These are phyloP conservation scores for Tangara arthus DNA, from an alignment of 2,797 vertebrate species.

Conservation along the genomic window DNA sequence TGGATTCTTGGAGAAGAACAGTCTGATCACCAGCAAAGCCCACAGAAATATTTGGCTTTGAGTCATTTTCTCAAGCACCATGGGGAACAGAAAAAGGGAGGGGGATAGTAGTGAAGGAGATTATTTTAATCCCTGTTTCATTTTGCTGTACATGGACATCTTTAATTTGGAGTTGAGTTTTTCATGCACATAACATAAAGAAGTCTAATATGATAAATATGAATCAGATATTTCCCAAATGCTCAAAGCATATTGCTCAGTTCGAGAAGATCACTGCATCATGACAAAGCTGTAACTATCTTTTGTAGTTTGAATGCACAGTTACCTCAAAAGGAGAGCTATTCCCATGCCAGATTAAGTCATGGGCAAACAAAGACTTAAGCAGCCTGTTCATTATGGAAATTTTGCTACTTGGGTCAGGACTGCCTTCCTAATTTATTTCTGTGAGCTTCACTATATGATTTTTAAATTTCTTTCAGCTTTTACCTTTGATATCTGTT, in stretches of 20 bases:
- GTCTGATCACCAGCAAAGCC: conserved; percentile 89
- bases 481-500: background rate
- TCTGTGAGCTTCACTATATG: background rate
- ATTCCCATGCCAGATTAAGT: background rate
- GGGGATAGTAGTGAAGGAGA: background rate
- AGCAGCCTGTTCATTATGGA: background rate
- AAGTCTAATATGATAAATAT: background rate
- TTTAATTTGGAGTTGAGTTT: background rate
- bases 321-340: background rate
- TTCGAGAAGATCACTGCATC: background rate
- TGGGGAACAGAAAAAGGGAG: background rate
- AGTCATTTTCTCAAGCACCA: conserved; percentile 76
- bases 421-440: background rate
- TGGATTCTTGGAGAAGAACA: conserved; percentile 89
- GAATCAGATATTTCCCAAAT: background rate
- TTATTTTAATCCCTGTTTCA: conserved; percentile 66
- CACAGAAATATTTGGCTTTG: conserved; percentile 90
- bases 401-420: background rate
- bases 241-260: background rate
- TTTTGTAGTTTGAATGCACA: background rate
- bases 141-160: background rate
- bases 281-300: background rate
- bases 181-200: background rate
- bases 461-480: background rate
- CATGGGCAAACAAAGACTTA: background rate